Base-by-base conservation (phyloP, 35 echinoderm and acorn worm genomes). In the Heliocidaris tuberculata region DNA sequence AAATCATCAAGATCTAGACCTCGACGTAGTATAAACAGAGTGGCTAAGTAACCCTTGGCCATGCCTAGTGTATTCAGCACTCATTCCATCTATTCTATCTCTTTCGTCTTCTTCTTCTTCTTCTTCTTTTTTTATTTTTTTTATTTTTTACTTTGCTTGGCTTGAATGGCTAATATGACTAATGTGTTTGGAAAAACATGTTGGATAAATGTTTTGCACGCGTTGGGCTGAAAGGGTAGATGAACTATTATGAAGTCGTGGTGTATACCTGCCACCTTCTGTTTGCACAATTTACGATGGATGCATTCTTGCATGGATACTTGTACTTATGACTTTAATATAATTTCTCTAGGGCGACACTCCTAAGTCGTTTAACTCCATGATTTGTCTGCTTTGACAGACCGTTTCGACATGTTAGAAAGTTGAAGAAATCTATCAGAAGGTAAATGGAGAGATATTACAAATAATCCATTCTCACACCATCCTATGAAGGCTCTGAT, bases 41-140 rank as follows among this genome's bases (percentile, higher is more conserved):
- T 47, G 32, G 50, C 91, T 17, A 93, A 93, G 91, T 93, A 93
- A 93, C 91, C 91, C 91, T 93, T 93, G 50, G 91, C 50, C 48
- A 59, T 93, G 91, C 91, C n/a, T 24, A n/a, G 85, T 42, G 16
- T 89, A n/a, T 89, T 88, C 86, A 27, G 10, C 87, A 48, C 32
- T 89, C 87, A 35, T 35, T n/a, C 31, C 31, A 32, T 30, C 21
- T n/a, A 3, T 78, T 7, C 27, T n/a, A 24, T 78, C 65, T 78
- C 65, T 78, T 7, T 13, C 8, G 0, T 78, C 65, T n/a, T 27
- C 27, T 27, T 78, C n/a, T n/a, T n/a, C n/a, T n/a, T n/a, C n/a
- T n/a, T n/a, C n/a, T n/a, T n/a, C n/a, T n/a, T n/a, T n/a, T n/a
- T n/a, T n/a, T n/a, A n/a, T n/a, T n/a, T n/a, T n/a, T n/a, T n/a